These are phyloP conservation scores for Carpatolechia fugitivella DNA, from an alignment of 2,888 invertebrate species.

Conservation along the genomic window DNA sequence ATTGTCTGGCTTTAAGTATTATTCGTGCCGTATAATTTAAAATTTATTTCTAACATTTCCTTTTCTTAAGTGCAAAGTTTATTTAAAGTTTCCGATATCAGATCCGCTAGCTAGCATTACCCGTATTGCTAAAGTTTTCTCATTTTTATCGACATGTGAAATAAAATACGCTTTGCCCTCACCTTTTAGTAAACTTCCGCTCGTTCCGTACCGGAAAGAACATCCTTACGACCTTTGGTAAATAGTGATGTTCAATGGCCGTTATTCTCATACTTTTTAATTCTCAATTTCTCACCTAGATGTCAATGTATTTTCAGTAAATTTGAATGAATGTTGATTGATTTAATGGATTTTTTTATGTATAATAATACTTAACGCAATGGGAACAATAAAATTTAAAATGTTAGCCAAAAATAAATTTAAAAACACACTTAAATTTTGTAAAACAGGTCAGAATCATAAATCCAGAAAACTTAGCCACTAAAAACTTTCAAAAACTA, in stretches of 20 bases:
- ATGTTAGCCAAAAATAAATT: too few species aligned
- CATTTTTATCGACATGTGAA: constrained; percentile 13
- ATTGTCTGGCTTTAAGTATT: too few species aligned
- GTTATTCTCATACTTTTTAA: not conserved
- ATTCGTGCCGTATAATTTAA: not conserved
- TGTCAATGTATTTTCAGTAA: too few species aligned
- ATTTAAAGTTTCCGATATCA: constrained; percentile 9
- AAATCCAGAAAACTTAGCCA: not conserved
- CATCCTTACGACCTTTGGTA: constrained; percentile 24
- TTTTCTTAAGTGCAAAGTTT: constrained; percentile 2
- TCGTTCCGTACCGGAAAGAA: constrained; percentile 39
- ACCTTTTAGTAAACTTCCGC: constrained; percentile 48
- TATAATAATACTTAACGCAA: too few species aligned
- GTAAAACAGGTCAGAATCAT: not conserved
- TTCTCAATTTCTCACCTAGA: not conserved
- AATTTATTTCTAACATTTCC: not conserved
- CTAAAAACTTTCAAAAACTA: not conserved
- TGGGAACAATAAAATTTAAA: too few species aligned
- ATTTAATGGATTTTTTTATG: too few species aligned
- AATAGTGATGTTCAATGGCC: not conserved
- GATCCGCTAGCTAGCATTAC: constrained; percentile 1
- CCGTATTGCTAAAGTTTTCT: constrained; percentile 14
- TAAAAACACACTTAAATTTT: not conserved
- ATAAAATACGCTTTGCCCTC: constrained; percentile 18
- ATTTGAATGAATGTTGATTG: too few species aligned